A percentile compares a stretch with the other conserved stretches of the same genome.
Conservation (phyloP, 1,140 invertebrate species). For the Anagrus nilaparvatae region DNA sequence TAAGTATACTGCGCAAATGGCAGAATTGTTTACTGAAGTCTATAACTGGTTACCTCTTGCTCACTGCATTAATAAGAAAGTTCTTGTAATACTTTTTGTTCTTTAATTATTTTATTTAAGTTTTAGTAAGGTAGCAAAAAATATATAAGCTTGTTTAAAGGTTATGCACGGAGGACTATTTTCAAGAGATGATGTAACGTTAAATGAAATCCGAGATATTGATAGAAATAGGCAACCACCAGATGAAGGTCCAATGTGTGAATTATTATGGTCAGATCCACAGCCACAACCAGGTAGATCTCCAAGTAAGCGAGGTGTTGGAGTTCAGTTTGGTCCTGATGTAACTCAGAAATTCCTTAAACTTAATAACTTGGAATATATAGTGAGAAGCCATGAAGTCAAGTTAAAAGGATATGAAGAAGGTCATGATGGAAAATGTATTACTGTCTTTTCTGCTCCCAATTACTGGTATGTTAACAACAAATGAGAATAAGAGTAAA, state of each 20-base stretch:
- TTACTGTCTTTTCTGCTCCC: slow-evolving; percentile 95
- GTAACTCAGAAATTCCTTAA: slow-evolving; percentile 82
- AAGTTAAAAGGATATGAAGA: slow-evolving; percentile 94
- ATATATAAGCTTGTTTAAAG: slow-evolving; percentile 27
- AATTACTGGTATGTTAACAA: slow-evolving; percentile 81
- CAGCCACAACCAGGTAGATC: slow-evolving; percentile 76
- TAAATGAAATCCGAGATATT: slow-evolving; percentile 81
- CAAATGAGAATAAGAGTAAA: background rate
- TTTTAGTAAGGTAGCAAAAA: slow-evolving; percentile 8
- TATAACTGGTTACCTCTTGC: slow-evolving; percentile 96
- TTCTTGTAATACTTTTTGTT: slow-evolving; percentile 57
- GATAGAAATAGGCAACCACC: slow-evolving; percentile 94
- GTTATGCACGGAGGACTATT: slow-evolving; percentile 95
- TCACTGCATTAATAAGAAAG: slow-evolving; percentile 87
- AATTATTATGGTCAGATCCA: slow-evolving; percentile 96
- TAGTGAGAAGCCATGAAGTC: slow-evolving; percentile 96
- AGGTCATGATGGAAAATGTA: slow-evolving; percentile 87
- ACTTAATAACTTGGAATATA: slow-evolving; percentile 81
- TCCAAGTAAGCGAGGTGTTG: slow-evolving; percentile 93
- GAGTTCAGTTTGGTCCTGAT: slow-evolving; percentile 97
- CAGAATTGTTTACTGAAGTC: slow-evolving; percentile 94
- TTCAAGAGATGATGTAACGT: slow-evolving; percentile 75
- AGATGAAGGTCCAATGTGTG: slow-evolving; percentile 93
- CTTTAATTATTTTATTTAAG: background rate
- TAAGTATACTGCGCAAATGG: slow-evolving; percentile 92